Conservation (phyloP, 2,113 vertebrate genomes). For the Zapornia atra region DNA sequence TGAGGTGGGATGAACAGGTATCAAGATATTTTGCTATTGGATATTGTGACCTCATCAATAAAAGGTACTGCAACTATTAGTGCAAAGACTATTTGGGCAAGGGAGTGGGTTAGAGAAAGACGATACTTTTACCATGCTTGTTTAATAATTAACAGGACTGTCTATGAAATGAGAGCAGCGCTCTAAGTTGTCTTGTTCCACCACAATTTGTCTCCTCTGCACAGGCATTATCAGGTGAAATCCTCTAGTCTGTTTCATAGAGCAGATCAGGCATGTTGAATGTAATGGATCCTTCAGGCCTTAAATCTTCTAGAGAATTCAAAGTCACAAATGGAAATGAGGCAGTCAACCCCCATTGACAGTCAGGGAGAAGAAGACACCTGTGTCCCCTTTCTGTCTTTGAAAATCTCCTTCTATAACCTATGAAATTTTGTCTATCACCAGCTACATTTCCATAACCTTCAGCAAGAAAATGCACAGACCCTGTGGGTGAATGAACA, state of each 20-base stretch:
- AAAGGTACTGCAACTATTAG: neutral
- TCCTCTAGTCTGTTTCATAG: neutral
- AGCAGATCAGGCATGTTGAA: neutral
- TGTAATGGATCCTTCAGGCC: neutral
- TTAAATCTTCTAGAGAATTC: neutral
- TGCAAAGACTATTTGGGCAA: neutral
- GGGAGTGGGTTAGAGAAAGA: neutral
- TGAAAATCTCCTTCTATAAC: slow-evolving; percentile 13
- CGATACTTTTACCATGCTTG: neutral
- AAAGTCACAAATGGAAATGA: slow-evolving; percentile 33
- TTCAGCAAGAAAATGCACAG: neutral
- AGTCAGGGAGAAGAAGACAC: neutral
- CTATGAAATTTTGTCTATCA: slow-evolving; percentile 16
- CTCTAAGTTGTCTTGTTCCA: neutral
- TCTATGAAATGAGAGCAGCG: neutral
- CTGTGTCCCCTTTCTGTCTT: neutral
- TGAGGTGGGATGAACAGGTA: neutral
- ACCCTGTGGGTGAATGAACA: slow-evolving; percentile 3
- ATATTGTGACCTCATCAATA: neutral
- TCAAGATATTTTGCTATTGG: rapidly evolving
- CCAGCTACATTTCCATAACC: slow-evolving; percentile 36
- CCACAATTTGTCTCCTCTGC: neutral
- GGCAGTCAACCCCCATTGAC: neutral
- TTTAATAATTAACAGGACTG: neutral
- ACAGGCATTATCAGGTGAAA: neutral